Conservation (phyloP, 2,113 vertebrate genomes). For the Scalopus aquaticus region DNA sequence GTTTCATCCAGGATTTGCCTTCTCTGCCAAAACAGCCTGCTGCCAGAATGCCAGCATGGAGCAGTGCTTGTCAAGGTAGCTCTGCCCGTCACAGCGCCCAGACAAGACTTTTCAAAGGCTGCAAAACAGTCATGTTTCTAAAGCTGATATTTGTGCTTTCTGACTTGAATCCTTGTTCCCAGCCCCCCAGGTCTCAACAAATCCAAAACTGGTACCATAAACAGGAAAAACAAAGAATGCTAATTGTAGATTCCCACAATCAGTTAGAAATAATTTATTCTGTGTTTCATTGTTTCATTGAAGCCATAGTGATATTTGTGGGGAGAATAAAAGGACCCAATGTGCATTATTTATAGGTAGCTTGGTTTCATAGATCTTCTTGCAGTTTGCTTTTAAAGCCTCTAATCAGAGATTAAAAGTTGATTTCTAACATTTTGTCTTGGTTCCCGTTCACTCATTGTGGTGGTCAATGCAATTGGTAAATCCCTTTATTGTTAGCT, state of each 20-base stretch:
- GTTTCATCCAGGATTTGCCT: background rate
- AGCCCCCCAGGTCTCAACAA: background rate
- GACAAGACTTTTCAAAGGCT: background rate
- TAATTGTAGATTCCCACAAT: background rate
- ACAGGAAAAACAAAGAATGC: background rate
- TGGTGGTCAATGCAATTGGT: background rate
- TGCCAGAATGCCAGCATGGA: background rate
- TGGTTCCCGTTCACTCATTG: background rate
- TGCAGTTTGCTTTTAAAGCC: slow-evolving; percentile 34
- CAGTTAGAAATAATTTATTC: background rate
- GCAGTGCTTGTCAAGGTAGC: background rate
- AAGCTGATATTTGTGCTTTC: background rate
- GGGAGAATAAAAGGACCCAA: background rate
- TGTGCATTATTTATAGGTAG: background rate
- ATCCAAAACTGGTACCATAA: background rate
- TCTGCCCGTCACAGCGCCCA: background rate
- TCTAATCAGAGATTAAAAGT: slow-evolving; percentile 36
- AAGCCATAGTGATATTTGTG: background rate
- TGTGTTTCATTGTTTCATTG: background rate
- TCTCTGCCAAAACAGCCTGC: background rate
- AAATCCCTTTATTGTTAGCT: slow-evolving; percentile 33
- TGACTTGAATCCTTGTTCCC: background rate
- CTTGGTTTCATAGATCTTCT: background rate
- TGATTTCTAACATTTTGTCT: background rate
- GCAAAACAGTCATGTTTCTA: background rate